Evolutionary conservation across 1,140 invertebrate species (phyloP), one percentile per base, ranked within the genome.

Genomic region (Drosophila setifemur): DNA sequence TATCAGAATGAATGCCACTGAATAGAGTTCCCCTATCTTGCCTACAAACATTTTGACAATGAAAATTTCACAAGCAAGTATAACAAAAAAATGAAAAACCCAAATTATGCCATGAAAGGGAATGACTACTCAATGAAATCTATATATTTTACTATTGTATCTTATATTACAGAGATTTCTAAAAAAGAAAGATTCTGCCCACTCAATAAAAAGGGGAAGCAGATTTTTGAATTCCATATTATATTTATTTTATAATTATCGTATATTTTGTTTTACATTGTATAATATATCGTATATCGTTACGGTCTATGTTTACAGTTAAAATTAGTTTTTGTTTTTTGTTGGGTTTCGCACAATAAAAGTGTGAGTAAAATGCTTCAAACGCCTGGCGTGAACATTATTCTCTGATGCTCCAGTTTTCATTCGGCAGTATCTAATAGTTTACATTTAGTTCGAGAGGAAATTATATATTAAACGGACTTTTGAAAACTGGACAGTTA

Each of bases 221-320:
- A n/a, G n/a, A n/a, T n/a, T n/a, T n/a, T n/a, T n/a, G n/a, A n/a
- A n/a, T n/a, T n/a, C n/a, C n/a, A n/a, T n/a, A 69, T 58, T 70
- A 58, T 69, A 57, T 43, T 49, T 44, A 45, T 35, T 54, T 67
- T 67, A 54, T 33, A 48, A 37, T 70, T 70, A 70, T 70, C 66
- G 61, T 47, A 70, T 70, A 44, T 69, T 69, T 25, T 48, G 67
- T 69, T 69, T 69, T 58, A 70, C 60, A 64, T 49, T 64, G 60
- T 64, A 64, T 69, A 69, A 70, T 70, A 70, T 42, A 28, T 70
- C 66, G 43, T 70, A 44, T 67, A 31, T 45, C 49, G 28, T 70
- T 70, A 70, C 64, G 14, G 14, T 31, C 67, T 70, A 70, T 25
- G 64, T 69, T 69, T 69, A 70, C 44, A 70, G 11, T 70, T 70